These are phyloP conservation scores for Chrysemys picta DNA, from an alignment of 2,113 vertebrate species.

Conservation along the genomic window DNA sequence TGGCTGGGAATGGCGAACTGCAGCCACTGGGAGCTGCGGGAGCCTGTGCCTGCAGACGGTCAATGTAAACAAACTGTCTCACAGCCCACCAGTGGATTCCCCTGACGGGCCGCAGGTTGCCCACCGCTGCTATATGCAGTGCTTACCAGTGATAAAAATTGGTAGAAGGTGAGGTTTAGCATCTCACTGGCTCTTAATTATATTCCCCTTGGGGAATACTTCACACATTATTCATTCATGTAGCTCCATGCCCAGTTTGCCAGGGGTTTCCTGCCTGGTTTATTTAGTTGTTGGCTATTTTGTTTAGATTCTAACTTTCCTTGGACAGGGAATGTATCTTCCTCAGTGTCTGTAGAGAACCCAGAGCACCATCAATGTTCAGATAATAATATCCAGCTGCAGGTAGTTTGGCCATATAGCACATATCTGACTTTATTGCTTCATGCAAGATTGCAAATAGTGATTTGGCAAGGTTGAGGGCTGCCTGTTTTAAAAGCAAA, in stretches of 20 bases:
- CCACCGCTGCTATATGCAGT: no score
- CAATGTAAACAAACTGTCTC: no score
- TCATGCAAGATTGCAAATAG: neutral
- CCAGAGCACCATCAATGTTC: neutral
- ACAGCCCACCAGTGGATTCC: no score
- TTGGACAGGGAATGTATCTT: neutral
- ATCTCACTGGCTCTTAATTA: neutral
- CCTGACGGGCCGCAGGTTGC: no score
- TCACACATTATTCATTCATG: neutral
- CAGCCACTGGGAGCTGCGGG: no score
- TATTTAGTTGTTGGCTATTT: neutral
- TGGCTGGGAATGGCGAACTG: no score
- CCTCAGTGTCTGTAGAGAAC: neutral
- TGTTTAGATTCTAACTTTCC: neutral
- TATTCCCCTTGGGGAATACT: neutral
- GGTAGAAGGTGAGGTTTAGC: neutral
- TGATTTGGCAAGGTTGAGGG: neutral
- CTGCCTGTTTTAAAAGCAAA: conserved; percentile 32
- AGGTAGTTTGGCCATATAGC: neutral
- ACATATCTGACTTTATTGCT: neutral
- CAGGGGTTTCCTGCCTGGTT: neutral
- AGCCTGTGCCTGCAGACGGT: no score
- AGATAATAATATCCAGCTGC: neutral
- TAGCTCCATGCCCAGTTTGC: neutral
- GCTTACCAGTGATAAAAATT: neutral